A percentile compares a stretch with the other conserved stretches of the same genome.
Evolutionary conservation across 2,113 vertebrate species (phyloP).

Genomic region (Myiozetetes cayanensis): DNA sequence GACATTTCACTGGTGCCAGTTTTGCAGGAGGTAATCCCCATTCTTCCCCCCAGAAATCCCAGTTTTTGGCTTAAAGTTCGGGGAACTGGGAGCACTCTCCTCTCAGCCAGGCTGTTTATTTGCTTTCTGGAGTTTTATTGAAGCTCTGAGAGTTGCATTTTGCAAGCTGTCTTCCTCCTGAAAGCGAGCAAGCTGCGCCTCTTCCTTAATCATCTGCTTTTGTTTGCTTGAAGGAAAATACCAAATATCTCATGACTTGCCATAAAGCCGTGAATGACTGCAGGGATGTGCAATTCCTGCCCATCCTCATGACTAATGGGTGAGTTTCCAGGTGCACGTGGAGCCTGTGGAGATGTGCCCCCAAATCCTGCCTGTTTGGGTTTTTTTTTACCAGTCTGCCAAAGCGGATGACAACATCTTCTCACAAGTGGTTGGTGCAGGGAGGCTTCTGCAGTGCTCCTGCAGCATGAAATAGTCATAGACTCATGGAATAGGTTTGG

Average conservation of each 20-base stretch:
- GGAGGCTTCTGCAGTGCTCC: background rate
- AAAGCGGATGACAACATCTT: rapidly evolving
- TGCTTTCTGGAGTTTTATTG: slow-evolving; percentile 48
- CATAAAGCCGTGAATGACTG: slow-evolving; percentile 6
- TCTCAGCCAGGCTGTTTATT: slow-evolving; percentile 43
- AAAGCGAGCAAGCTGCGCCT: slow-evolving; percentile 39
- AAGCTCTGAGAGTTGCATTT: slow-evolving; percentile 42
- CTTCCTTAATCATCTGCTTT: slow-evolving; percentile 61
- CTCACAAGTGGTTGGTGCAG: background rate
- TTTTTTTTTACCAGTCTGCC: background rate
- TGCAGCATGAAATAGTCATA: rapidly evolving
- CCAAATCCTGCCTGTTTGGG: background rate
- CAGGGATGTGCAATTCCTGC: slow-evolving; percentile 1
- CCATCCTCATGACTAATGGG: background rate
- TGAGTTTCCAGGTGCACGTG: slow-evolving; percentile 27
- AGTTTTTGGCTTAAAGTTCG: background rate
- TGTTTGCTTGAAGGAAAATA: slow-evolving; percentile 56
- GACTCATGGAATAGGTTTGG: background rate
- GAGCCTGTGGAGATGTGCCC: background rate
- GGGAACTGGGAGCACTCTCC: background rate
- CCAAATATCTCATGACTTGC: slow-evolving; percentile 46
- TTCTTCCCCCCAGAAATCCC: background rate
- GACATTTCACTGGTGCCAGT: background rate
- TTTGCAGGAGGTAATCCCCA: slow-evolving; percentile 16
- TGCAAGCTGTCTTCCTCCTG: slow-evolving; percentile 53